These are phyloP conservation scores for Trichomalopsis sarcophagae DNA, from an alignment of 1,140 invertebrate species.

Conservation along the genomic window DNA sequence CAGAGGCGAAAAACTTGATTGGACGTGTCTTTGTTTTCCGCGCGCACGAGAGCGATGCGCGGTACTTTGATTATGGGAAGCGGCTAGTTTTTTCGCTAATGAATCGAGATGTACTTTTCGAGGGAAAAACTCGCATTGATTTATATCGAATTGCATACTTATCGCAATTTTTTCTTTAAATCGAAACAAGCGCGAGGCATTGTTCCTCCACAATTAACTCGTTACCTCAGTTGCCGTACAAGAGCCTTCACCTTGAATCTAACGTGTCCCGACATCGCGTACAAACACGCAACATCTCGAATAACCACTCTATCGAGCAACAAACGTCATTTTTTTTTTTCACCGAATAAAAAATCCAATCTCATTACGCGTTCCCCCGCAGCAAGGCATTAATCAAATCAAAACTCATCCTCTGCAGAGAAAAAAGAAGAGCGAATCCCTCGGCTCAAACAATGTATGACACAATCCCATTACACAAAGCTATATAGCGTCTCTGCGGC, in stretches of 20 bases:
- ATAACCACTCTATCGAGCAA: no score
- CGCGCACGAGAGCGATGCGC: not conserved
- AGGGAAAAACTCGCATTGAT: no score
- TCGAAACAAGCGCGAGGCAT: not conserved
- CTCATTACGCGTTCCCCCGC: slow-evolving; percentile 24
- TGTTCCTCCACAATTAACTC: slow-evolving; percentile 17
- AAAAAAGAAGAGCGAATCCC: not conserved
- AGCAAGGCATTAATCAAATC: slow-evolving; percentile 31
- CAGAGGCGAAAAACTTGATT: slow-evolving; percentile 39
- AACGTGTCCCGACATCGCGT: not conserved
- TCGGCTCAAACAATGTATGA: slow-evolving; percentile 30
- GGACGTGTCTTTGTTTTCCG: slow-evolving; percentile 40
- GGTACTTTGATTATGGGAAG: not conserved
- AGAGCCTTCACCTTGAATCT: not conserved
- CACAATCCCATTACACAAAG: slow-evolving; percentile 35
- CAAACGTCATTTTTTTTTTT: not conserved
- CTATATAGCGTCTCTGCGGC: not conserved
- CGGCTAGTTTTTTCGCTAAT: slow-evolving; percentile 26
- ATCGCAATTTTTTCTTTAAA: no score
- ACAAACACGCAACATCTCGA: not conserved
- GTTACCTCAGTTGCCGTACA: not conserved
- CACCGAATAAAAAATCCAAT: not conserved
- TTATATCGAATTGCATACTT: no score
- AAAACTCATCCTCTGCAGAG: slow-evolving; percentile 4
- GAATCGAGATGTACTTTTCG: not conserved